Evolutionary conservation across 2,113 vertebrate species (phyloP).

Genomic region (Zapus hudsonius): DNA sequence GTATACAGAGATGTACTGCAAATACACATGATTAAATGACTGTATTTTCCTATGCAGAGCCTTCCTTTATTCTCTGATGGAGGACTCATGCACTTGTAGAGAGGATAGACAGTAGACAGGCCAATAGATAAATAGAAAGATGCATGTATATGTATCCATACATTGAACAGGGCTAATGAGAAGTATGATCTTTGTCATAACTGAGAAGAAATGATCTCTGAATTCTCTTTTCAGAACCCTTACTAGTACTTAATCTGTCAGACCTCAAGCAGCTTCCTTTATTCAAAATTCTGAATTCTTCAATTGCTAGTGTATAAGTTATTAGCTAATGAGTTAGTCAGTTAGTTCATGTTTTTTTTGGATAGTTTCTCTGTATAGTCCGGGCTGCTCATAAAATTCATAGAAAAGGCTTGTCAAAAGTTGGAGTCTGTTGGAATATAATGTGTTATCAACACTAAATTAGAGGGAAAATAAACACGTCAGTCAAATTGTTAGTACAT

Average conservation of each 20-base stretch:
- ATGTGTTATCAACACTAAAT: not conserved
- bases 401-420: not conserved
- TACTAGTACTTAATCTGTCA: not conserved
- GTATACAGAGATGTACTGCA: not conserved
- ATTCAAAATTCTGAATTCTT: not conserved
- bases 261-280: not conserved
- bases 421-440: not conserved
- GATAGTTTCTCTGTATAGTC: no score
- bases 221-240: not conserved
- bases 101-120: not conserved
- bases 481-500: not conserved
- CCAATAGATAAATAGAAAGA: not conserved
- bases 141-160: not conserved
- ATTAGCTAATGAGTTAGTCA: no score
- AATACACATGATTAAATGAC: not conserved
- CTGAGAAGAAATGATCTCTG: not conserved
- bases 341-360: no score
- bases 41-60: not conserved
- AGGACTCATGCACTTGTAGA: not conserved
- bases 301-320: not conserved
- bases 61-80: not conserved
- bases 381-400: no score
- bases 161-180: not conserved
- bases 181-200: not conserved
- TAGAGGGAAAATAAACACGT: not conserved